phyloP scores from a whole-genome alignment of 2,113 vertebrate species.

The Climacteris rufus region DNA sequence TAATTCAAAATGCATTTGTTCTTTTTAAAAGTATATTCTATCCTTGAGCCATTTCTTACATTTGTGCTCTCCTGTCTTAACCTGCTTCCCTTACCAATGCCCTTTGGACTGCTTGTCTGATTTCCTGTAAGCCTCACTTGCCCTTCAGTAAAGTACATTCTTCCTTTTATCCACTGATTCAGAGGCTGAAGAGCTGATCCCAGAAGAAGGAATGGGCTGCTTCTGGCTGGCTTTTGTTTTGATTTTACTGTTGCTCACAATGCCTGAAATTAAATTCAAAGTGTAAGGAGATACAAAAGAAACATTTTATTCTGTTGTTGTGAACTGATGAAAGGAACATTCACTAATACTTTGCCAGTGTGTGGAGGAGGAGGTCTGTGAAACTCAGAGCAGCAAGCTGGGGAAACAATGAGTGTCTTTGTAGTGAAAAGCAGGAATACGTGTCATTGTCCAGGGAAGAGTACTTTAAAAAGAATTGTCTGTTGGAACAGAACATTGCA shows the following conservation, averaged over 20 bases:
- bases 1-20: neutral
- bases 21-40: neutral
- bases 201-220: neutral
- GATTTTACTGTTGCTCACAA: neutral
- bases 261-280: conserved; percentile 9
- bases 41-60: neutral
- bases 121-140: neutral
- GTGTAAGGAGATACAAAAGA: conserved; percentile 18
- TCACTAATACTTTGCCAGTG: conserved; percentile 4
- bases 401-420: conserved; percentile 40
- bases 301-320: neutral
- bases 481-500: neutral
- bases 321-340: conserved; percentile 22
- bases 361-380: conserved; percentile 8
- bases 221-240: conserved; percentile 22
- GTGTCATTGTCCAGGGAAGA: neutral
- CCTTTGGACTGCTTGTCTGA: neutral
- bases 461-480: neutral
- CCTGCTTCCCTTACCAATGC: neutral
- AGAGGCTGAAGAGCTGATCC: neutral
- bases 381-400: neutral
- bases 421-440: neutral
- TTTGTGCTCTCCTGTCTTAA: neutral
- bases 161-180: neutral
- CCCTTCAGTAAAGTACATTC: neutral